phyloP scores from a whole-genome alignment of 1,140 invertebrate species.

The Aphelinus atriplicis region DNA sequence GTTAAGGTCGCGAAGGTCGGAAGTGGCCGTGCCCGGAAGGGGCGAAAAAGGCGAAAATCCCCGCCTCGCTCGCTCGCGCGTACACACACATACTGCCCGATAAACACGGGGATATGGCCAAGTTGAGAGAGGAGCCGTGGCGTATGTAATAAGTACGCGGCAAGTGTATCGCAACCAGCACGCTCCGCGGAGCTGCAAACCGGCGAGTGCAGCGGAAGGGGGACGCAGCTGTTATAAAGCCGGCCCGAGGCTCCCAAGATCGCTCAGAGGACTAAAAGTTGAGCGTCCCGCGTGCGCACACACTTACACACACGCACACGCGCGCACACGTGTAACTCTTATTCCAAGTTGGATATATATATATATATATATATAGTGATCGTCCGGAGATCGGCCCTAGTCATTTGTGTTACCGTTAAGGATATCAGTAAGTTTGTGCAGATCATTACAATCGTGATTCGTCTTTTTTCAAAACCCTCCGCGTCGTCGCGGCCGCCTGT shows the following conservation, averaged over 20 bases:
- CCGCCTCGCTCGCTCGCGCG: conserved; percentile 38
- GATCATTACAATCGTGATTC: not conserved
- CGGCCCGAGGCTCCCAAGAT: conserved; percentile 14
- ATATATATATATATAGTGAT: too few species aligned
- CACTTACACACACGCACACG: too few species aligned
- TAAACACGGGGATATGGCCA: too few species aligned
- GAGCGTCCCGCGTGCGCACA: too few species aligned
- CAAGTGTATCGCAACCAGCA: too few species aligned
- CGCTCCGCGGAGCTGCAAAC: too few species aligned
- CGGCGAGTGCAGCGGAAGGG: too few species aligned
- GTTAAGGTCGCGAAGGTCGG: conserved; percentile 37
- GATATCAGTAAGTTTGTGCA: conserved; percentile 25
- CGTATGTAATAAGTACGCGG: too few species aligned
- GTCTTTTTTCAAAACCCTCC: not conserved
- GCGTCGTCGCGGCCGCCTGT: too few species aligned
- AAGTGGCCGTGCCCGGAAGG: not conserved
- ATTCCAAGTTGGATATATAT: too few species aligned
- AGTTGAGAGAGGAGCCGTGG: conserved; percentile 47
- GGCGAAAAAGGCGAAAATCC: conserved; percentile 18
- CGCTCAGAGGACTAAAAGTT: not conserved
- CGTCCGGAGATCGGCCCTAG: conserved; percentile 20
- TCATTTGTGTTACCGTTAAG: conserved; percentile 29
- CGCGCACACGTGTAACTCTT: too few species aligned
- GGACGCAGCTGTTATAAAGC: conserved; percentile 50
- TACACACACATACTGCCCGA: conserved; percentile 42